These are phyloP conservation scores for Spialia ferax DNA, from an alignment of 2,888 invertebrate species.

Conservation along the genomic window DNA sequence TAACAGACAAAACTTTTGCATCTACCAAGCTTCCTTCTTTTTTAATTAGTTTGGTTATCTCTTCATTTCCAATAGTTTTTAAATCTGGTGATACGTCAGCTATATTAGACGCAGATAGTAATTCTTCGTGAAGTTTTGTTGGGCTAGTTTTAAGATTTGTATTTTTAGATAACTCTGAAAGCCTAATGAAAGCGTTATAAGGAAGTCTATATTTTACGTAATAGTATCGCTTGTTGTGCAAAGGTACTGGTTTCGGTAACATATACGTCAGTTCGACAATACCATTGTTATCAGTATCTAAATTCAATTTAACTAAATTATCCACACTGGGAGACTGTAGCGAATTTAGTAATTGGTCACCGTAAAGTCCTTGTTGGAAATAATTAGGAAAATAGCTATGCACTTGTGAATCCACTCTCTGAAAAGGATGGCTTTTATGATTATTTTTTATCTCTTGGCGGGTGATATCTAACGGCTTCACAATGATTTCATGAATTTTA, in stretches of 20 bases:
- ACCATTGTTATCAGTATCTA: constrained; percentile 49
- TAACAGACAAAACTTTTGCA: constrained; percentile 55
- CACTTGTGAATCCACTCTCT: background rate
- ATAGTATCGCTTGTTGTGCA: constrained; percentile 61
- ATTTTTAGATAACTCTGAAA: constrained; percentile 51
- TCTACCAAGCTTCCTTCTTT: constrained; percentile 58
- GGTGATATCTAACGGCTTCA: background rate
- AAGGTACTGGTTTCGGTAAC: constrained; percentile 58
- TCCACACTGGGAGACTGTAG: constrained; percentile 51
- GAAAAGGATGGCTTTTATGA: background rate
- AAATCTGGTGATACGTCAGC: constrained; percentile 60
- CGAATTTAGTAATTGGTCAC: constrained; percentile 47
- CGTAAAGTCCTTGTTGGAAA: constrained; percentile 11
- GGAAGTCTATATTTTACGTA: constrained; percentile 71
- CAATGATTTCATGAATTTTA: background rate
- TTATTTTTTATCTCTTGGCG: background rate
- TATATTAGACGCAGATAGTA: constrained; percentile 56
- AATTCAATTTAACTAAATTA: constrained; percentile 58
- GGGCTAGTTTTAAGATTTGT: constrained; percentile 56
- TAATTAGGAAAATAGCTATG: constrained; percentile 14
- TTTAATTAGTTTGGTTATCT: constrained; percentile 56
- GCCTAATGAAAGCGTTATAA: constrained; percentile 55
- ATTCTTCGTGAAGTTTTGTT: constrained; percentile 55
- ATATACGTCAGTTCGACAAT: constrained; percentile 68
- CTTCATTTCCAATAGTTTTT: constrained; percentile 54